Evolutionary conservation across 2,113 vertebrate genomes (phyloP).

Genomic region (Coregonus clupeaformis): DNA sequence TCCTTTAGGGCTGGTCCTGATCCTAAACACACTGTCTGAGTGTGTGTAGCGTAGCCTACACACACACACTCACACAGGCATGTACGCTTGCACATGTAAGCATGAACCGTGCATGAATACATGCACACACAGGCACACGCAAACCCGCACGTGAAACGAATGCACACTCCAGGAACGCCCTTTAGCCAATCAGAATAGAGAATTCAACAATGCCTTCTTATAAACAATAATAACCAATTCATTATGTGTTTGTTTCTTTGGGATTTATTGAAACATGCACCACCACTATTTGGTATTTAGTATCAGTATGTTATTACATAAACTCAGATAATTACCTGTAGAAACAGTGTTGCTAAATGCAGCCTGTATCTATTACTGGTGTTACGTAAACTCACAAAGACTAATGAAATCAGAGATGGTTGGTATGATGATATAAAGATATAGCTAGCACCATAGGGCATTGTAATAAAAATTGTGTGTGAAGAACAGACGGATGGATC

Average conservation of each 20-base stretch:
- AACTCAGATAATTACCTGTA: not conserved
- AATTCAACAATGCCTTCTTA: no score
- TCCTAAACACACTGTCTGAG: no score
- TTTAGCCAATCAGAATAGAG: no score
- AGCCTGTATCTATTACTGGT: not conserved
- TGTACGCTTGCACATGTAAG: not conserved
- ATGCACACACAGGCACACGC: not conserved
- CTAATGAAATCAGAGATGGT: not conserved
- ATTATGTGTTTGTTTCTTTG: no score
- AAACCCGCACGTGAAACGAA: not conserved
- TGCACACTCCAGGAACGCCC: no score
- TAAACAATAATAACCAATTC: no score
- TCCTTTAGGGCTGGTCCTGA: no score
- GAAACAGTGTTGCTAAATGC: not conserved
- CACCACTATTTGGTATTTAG: no score
- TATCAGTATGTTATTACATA: no score
- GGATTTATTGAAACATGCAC: no score
- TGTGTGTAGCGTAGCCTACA: no score
- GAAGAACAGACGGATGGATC: no score
- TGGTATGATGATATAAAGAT: not conserved
- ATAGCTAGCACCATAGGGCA: not conserved
- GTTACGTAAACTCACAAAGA: not conserved
- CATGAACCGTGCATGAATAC: not conserved
- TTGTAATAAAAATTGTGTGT: not conserved
- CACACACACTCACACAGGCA: not conserved